A percentile compares a stretch with the other conserved stretches of the same genome.
phyloP scores from a whole-genome alignment of 2,888 invertebrate species.

The Chironomus tentans region DNA sequence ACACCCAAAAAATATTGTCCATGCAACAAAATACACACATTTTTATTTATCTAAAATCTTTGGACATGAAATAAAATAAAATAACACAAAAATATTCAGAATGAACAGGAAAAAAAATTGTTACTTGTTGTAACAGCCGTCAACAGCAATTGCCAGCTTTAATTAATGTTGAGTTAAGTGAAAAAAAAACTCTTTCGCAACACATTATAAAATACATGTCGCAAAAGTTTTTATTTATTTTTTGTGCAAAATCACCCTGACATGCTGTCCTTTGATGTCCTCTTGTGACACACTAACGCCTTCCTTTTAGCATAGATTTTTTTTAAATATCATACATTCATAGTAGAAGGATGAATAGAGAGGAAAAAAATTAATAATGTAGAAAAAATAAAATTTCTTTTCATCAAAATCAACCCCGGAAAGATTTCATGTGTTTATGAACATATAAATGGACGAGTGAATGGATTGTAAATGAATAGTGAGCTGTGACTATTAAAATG shows the following conservation, averaged over 20 bases:
- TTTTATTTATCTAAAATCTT: neutral
- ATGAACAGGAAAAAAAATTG: neutral
- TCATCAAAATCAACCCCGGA: neutral
- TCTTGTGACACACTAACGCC: constrained; percentile 19
- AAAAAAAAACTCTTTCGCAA: neutral
- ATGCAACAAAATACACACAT: neutral
- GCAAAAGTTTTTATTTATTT: too few relatives aligned
- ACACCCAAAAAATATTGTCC: neutral
- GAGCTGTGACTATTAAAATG: constrained; percentile 4
- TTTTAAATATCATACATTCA: neutral
- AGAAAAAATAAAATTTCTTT: neutral
- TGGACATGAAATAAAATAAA: too few relatives aligned
- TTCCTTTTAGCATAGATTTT: neutral
- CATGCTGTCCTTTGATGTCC: constrained; percentile 13
- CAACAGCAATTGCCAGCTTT: neutral
- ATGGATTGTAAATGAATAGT: too few relatives aligned
- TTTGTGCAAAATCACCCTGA: neutral
- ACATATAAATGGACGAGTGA: too few relatives aligned
- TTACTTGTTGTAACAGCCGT: neutral
- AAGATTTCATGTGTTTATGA: too few relatives aligned
- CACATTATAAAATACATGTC: neutral
- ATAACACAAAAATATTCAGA: too few relatives aligned
- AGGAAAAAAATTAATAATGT: neutral
- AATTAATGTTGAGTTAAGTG: neutral
- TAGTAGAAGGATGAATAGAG: neutral